Evolutionary conservation across 2,888 invertebrate species (phyloP).

Genomic region (Cryptocephalus primarius): DNA sequence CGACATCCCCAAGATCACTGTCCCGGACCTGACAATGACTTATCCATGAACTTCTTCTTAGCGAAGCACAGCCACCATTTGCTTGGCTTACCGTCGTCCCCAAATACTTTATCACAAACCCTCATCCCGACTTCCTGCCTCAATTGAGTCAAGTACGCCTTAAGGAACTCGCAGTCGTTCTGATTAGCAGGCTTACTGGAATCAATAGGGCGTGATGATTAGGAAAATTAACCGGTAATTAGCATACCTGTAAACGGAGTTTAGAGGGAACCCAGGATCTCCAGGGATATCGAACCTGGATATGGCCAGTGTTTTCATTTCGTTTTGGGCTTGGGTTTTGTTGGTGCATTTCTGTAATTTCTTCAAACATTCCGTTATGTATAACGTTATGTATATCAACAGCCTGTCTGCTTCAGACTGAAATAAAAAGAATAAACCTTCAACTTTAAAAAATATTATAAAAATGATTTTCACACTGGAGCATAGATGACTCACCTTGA

Average conservation of each 20-base stretch:
- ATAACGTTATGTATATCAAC: slow-evolving; percentile 92
- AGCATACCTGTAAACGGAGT: slow-evolving; percentile 21
- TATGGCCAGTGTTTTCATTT: slow-evolving; percentile 93
- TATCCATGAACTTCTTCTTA: slow-evolving; percentile 99
- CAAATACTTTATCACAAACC: slow-evolving; percentile 86
- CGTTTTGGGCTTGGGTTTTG: slow-evolving; percentile 82
- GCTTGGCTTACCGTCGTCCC: slow-evolving; percentile 88
- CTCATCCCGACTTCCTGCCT: slow-evolving; percentile 90
- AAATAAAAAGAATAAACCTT: too few species aligned
- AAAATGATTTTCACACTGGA: too few species aligned
- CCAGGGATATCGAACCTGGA: slow-evolving; percentile 95
- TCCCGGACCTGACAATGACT: slow-evolving; percentile 84
- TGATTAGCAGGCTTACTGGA: slow-evolving; percentile 64
- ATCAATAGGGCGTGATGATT: neutral
- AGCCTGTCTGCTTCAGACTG: slow-evolving; percentile 94
- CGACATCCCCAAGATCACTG: slow-evolving; percentile 40
- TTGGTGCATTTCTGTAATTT: slow-evolving; percentile 84
- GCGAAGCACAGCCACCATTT: slow-evolving; percentile 99
- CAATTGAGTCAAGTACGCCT: slow-evolving; percentile 86
- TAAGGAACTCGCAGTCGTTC: slow-evolving; percentile 79
- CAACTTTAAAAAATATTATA: neutral
- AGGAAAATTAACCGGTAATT: neutral
- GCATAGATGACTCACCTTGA: slow-evolving; percentile 77
- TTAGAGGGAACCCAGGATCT: slow-evolving; percentile 74
- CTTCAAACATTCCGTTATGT: slow-evolving; percentile 95